Evolutionary conservation across 2,888 invertebrate species (phyloP), one percentile per base, ranked within the genome.

Genomic region (Patella depressa): DNA sequence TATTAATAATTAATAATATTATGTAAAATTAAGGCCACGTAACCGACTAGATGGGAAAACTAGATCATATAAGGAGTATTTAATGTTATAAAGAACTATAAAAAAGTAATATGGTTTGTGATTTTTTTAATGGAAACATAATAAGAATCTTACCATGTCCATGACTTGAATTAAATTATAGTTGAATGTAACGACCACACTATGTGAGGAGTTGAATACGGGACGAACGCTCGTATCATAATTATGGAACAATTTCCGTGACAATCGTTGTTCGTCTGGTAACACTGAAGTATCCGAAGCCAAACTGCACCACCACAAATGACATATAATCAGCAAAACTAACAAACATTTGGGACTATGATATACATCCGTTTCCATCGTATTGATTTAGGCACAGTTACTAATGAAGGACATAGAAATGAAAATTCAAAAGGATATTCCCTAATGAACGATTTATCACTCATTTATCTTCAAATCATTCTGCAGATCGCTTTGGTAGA

Each of bases 111-210:
- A 45, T 9, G 9, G 45, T 45, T 45, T 1, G 7, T 45, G 7
- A 45, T 45, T 9, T 45, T 45, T 45, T 5, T 57, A 53, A 29
- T 19, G 17, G n/a, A 69, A 3, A 71, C 34, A 71, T 12, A 72
- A 34, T 11, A 74, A 24, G 14, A 19, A 53, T 84, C 92, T 91
- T 84, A 93, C 93, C 93, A 93, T 92, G 85, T 93, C 93, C 89
- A 93, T 93, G 74, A 93, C 92, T 85, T 93, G 93, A 65, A 93
- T 93, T 70, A 93, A 90, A 1, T 93, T 93, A 83, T 93, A 92
- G 57, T 93, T 93, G 53, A 93, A 91, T 80, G 90, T 86, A 72
- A 93, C 93, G 19, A 90, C 89, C 11, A 93, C 91, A 24, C 92
- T 91, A 53, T 89, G 82, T 5, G 91, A 92, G 7, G 93, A 92